Conservation (phyloP, 2,888 invertebrate species). For the Chloromyia formosa region DNA sequence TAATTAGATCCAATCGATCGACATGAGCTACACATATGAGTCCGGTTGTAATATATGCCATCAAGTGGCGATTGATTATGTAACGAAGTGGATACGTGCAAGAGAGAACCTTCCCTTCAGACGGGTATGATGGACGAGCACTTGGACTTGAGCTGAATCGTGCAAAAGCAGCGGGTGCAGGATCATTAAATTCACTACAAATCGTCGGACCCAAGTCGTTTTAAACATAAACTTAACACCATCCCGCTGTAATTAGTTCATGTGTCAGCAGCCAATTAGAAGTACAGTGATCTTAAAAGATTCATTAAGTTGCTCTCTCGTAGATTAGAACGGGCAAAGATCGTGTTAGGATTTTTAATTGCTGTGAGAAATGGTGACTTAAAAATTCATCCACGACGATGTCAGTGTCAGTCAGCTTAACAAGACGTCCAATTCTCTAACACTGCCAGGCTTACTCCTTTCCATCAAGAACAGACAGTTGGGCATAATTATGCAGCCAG, state of each 20-base stretch:
- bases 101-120: background rate
- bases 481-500: too few relatives aligned
- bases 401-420: too few relatives aligned
- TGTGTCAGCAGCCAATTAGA: slow-evolving; percentile 40
- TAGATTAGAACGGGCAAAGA: slow-evolving; percentile 34
- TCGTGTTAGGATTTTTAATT: slow-evolving; percentile 40
- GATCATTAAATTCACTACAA: background rate
- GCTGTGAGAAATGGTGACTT: slow-evolving; percentile 21
- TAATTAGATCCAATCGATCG: slow-evolving; percentile 42
- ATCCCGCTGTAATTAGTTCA: slow-evolving; percentile 29
- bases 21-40: background rate
- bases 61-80: slow-evolving; percentile 38
- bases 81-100: background rate
- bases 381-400: background rate
- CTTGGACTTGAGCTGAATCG: background rate
- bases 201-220: background rate
- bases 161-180: slow-evolving; percentile 1
- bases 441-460: too few relatives aligned
- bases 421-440: too few relatives aligned
- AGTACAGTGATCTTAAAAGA: slow-evolving; percentile 39
- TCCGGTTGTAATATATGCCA: background rate
- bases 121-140: slow-evolving; percentile 30
- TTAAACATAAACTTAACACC: slow-evolving; percentile 12
- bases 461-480: too few relatives aligned
- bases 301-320: slow-evolving; percentile 19